Conservation (phyloP, 2,888 invertebrate genomes). For the Cephus runcator region DNA sequence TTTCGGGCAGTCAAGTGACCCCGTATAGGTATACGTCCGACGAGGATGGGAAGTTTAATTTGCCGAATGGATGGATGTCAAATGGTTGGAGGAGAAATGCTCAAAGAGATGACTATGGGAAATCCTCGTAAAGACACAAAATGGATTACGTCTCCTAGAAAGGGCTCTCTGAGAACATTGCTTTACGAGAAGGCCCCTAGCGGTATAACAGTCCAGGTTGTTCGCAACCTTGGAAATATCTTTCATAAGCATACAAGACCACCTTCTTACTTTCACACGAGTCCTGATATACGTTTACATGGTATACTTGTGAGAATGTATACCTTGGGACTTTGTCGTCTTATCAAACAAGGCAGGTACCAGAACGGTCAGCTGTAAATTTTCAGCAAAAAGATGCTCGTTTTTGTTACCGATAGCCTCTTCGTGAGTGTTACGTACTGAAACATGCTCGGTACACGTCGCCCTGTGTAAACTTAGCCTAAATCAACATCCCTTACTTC, state of each 20-base stretch:
- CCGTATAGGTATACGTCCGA: background rate
- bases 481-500: background rate
- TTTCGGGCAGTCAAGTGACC: background rate
- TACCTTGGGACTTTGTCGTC: background rate
- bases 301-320: background rate
- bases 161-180: slow-evolving; percentile 34
- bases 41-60: slow-evolving; percentile 20
- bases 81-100: background rate
- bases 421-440: background rate
- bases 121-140: slow-evolving; percentile 44
- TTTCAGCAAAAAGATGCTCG: background rate
- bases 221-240: slow-evolving; percentile 44
- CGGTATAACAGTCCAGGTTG: slow-evolving; percentile 38
- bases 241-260: slow-evolving; percentile 16
- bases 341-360: background rate
- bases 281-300: background rate
- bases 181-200: slow-evolving; percentile 43
- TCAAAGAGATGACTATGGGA: slow-evolving; percentile 33
- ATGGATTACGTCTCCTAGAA: slow-evolving; percentile 40
- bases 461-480: background rate
- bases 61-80: slow-evolving; percentile 9
- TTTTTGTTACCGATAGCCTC: background rate
- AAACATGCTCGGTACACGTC: background rate
- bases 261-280: background rate
- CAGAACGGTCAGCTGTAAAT: too few relatives aligned